Evolutionary conservation across 2,797 vertebrate species (phyloP).

Genomic region (Lacerta viridis): DNA sequence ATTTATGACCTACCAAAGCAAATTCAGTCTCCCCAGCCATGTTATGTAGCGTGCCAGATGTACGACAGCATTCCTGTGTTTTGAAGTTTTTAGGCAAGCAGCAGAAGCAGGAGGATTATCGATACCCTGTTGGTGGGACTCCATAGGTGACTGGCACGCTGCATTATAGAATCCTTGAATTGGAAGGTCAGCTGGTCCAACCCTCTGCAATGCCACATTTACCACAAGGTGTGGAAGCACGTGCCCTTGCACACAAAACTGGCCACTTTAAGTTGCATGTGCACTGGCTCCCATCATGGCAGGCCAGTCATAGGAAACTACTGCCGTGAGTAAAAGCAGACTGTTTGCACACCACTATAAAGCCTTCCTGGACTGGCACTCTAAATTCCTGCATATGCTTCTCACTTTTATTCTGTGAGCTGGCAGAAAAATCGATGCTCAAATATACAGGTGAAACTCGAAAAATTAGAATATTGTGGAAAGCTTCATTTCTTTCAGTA

Average conservation of each 20-base stretch:
- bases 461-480: no score
- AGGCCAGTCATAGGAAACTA: neutral
- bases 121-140: neutral
- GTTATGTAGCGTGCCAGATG: neutral
- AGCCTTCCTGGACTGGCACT: neutral
- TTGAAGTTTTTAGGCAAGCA: conserved; percentile 4
- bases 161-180: neutral
- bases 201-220: no score
- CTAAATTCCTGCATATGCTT: neutral
- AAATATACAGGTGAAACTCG: no score
- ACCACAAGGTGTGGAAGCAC: neutral
- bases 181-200: no score
- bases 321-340: neutral
- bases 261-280: neutral
- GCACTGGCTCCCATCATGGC: neutral
- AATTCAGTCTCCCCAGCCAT: neutral
- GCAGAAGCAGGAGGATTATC: neutral
- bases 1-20: neutral
- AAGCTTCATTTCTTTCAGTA: no score
- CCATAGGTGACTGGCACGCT: neutral
- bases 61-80: neutral
- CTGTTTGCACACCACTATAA: neutral
- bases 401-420: neutral
- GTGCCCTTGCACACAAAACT: neutral
- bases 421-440: neutral